phyloP scores from a whole-genome alignment of 30 jellyfish, hydroid and myxozoan genomes.

The Aurelia aurita region DNA sequence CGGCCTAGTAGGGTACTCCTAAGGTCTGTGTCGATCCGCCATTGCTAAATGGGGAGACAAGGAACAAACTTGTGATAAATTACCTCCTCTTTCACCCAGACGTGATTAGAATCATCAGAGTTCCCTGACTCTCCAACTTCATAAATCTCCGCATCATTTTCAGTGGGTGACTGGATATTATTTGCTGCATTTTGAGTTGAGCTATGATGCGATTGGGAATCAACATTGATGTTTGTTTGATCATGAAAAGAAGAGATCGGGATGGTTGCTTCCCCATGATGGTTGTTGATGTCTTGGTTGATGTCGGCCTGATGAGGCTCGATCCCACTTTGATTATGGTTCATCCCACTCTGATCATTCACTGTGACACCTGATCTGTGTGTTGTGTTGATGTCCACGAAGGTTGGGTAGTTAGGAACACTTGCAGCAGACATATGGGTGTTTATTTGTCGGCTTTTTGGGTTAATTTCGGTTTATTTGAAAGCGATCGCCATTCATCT shows the following conservation, averaged over 20 bases:
- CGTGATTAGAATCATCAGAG: constrained; percentile 56
- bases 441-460: background rate
- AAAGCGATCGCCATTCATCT: constrained; percentile 49
- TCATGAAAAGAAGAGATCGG: constrained; percentile 66
- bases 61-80: background rate
- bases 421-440: constrained; percentile 43
- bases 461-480: background rate
- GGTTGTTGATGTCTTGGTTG: constrained; percentile 25
- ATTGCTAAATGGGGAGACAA: background rate
- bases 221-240: constrained; percentile 45
- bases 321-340: constrained; percentile 34
- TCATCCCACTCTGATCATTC: constrained; percentile 23
- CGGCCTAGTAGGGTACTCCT: too few species aligned
- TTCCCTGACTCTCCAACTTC: constrained; percentile 43
- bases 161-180: constrained; percentile 47
- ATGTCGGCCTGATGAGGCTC: constrained; percentile 34
- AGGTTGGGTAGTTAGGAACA: constrained; percentile 47
- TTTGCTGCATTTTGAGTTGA: constrained; percentile 13
- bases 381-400: constrained; percentile 37
- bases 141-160: constrained; percentile 49
- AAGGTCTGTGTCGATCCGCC: too few species aligned
- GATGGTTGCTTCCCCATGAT: constrained; percentile 47
- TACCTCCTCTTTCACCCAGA: constrained; percentile 76
- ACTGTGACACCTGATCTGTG: constrained; percentile 39
- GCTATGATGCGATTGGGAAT: constrained; percentile 61